A percentile compares a stretch with the other conserved stretches of the same genome.
Conservation (phyloP, 1,140 invertebrate genomes). For the Cydia amplana region DNA sequence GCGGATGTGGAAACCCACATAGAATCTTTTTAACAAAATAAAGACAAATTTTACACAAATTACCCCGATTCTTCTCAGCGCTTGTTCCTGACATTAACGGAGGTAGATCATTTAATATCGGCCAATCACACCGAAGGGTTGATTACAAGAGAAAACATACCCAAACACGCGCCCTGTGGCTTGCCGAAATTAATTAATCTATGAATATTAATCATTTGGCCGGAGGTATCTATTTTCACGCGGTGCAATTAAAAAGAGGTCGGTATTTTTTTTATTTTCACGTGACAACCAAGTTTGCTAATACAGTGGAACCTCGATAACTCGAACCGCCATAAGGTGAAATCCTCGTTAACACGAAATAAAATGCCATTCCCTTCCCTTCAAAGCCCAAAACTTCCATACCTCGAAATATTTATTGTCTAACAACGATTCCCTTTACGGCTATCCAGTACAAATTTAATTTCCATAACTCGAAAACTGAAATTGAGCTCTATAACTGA, state of each 20-base stretch:
- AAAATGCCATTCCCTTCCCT: too few relatives aligned
- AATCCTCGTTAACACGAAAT: too few relatives aligned
- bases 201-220: slow-evolving; percentile 31
- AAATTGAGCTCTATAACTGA: too few relatives aligned
- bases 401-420: too few relatives aligned
- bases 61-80: neutral
- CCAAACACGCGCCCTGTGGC: slow-evolving; percentile 14
- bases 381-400: too few relatives aligned
- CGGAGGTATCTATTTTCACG: slow-evolving; percentile 18
- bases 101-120: slow-evolving; percentile 22
- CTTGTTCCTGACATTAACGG: slow-evolving; percentile 12
- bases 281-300: too few relatives aligned
- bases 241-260: neutral
- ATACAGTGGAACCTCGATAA: too few relatives aligned
- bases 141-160: slow-evolving; percentile 30
- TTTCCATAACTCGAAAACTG: too few relatives aligned
- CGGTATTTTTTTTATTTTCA: neutral
- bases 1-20: too few relatives aligned
- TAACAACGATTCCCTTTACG: too few relatives aligned
- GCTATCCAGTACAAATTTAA: too few relatives aligned
- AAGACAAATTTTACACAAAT: neutral
- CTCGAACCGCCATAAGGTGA: too few relatives aligned
- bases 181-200: slow-evolving; percentile 29
- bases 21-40: neutral
- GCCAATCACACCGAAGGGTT: slow-evolving; percentile 16